Conservation (phyloP, 2,888 invertebrate species). For the Parelbella ahira region DNA sequence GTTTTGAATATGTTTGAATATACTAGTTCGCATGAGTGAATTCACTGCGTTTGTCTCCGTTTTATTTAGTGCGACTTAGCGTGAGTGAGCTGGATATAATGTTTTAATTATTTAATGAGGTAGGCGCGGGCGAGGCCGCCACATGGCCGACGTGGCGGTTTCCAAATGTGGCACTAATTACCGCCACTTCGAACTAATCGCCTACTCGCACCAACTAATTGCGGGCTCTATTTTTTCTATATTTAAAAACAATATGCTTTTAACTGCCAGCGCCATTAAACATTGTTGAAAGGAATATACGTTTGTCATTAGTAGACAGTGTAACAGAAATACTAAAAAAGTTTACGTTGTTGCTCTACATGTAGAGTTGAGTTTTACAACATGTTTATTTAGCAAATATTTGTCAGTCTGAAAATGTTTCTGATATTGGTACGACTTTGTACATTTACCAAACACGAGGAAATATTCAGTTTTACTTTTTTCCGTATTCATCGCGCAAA, state of each 20-base stretch:
- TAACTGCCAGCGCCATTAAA: too few relatives aligned
- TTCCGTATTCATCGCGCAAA: too few relatives aligned
- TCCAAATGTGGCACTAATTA: slow-evolving; percentile 66
- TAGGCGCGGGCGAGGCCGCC: slow-evolving; percentile 32
- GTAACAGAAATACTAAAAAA: too few relatives aligned
- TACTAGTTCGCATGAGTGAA: slow-evolving; percentile 41
- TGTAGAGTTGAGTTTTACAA: too few relatives aligned
- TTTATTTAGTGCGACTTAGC: slow-evolving; percentile 10
- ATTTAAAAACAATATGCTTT: neutral
- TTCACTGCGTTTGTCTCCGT: slow-evolving; percentile 20
- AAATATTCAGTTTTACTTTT: too few relatives aligned
- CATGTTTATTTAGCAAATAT: too few relatives aligned
- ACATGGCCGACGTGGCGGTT: slow-evolving; percentile 44
- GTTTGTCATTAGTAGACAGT: too few relatives aligned
- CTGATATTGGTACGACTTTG: too few relatives aligned
- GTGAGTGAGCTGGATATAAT: slow-evolving; percentile 32
- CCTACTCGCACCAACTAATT: slow-evolving; percentile 53
- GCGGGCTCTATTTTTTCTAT: slow-evolving; percentile 33
- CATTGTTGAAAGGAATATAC: too few relatives aligned
- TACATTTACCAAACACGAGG: too few relatives aligned
- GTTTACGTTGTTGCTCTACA: too few relatives aligned
- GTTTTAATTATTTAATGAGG: slow-evolving; percentile 56
- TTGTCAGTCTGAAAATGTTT: too few relatives aligned
- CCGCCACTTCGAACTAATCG: slow-evolving; percentile 61
- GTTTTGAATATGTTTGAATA: slow-evolving; percentile 1